These are phyloP conservation scores for Martes flavigula DNA, from an alignment of 2,797 vertebrate species.

Conservation along the genomic window DNA sequence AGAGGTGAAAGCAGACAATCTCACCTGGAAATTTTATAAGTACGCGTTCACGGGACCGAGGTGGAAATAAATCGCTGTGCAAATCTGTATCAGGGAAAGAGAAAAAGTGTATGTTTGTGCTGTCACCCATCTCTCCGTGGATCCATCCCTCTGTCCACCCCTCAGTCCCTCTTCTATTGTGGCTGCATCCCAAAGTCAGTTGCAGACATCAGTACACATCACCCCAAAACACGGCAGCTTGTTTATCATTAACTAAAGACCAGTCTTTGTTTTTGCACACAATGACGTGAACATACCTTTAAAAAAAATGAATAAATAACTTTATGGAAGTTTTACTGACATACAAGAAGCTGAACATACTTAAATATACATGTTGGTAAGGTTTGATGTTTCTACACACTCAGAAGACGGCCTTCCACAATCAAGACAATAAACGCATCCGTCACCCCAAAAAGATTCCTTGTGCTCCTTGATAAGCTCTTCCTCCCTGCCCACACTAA, in stretches of 20 bases:
- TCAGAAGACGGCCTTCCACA: not conserved
- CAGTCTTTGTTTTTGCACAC: not conserved
- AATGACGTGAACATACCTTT: not conserved
- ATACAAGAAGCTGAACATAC: not conserved
- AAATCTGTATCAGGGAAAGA: not conserved
- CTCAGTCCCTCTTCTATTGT: not conserved
- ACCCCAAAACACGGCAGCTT: accelerated
- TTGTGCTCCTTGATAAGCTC: accelerated
- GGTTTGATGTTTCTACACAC: not conserved
- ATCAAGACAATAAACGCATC: not conserved
- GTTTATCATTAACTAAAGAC: not conserved
- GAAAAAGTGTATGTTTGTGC: not conserved
- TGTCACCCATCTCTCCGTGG: accelerated
- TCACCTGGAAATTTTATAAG: not conserved
- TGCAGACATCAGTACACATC: accelerated
- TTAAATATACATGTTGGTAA: not conserved
- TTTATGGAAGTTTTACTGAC: not conserved
- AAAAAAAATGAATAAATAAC: not conserved
- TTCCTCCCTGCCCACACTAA: not conserved
- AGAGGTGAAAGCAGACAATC: not conserved
- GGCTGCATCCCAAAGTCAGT: not conserved
- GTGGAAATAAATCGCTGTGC: not conserved
- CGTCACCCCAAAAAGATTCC: not conserved
- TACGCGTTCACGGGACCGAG: not conserved
- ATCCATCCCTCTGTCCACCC: too few species aligned